These are phyloP conservation scores for Crotalus horridus DNA, from an alignment of 2,113 vertebrate genomes.

Conservation along the genomic window DNA sequence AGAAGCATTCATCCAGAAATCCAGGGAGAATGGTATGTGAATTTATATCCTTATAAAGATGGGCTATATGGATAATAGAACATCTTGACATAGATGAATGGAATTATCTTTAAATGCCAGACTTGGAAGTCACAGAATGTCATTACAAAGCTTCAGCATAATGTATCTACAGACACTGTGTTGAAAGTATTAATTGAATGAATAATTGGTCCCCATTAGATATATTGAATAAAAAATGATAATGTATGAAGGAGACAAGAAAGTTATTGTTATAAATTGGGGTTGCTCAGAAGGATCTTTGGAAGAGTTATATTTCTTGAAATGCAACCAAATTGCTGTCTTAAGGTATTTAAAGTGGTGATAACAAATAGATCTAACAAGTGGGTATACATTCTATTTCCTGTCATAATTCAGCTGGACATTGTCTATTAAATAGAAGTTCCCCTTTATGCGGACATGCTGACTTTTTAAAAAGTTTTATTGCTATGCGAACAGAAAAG, in stretches of 20 bases:
- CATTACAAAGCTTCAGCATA: background rate
- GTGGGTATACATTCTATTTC: background rate
- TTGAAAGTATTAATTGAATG: background rate
- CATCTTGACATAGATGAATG: background rate
- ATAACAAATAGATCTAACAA: background rate
- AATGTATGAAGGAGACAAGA: rapidly evolving
- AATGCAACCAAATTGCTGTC: background rate
- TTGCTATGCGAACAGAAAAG: background rate
- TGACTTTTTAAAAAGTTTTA: background rate
- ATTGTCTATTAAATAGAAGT: background rate
- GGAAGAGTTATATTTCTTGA: background rate
- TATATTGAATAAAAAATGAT: background rate
- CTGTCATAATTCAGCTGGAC: background rate
- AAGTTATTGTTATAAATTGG: background rate
- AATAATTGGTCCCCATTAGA: background rate
- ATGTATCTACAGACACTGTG: background rate
- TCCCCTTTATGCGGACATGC: background rate
- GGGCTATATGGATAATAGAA: background rate
- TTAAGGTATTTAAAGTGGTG: background rate
- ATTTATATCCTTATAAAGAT: rapidly evolving
- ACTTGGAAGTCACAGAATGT: background rate
- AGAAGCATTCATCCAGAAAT: constrained; percentile 95
- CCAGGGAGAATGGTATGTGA: constrained; percentile 89
- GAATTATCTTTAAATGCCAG: background rate
- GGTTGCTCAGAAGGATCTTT: background rate